Percentiles rank a stretch among this genome's conserved stretches.
Conservation (phyloP, 2,113 vertebrate species). For the Herpailurus yagouaroundi region DNA sequence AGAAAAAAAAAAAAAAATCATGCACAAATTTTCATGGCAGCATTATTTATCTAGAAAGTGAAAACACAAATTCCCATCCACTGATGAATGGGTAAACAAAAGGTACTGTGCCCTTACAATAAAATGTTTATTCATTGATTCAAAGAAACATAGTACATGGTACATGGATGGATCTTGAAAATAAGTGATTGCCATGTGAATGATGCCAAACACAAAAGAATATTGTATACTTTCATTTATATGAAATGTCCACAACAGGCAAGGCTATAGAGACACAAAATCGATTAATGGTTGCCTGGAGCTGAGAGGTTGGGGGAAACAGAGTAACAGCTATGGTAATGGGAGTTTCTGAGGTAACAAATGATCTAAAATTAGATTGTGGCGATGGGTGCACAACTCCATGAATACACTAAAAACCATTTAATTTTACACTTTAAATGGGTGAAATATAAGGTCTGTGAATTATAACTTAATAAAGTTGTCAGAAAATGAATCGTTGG, state of each 20-base stretch:
- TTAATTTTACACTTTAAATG: not conserved
- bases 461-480: not conserved
- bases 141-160: not conserved
- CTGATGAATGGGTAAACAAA: not conserved
- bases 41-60: not conserved
- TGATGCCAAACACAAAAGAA: not conserved
- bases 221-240: not conserved
- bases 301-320: not conserved
- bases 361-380: not conserved
- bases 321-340: not conserved
- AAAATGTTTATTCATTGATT: not conserved
- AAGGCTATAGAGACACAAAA: not conserved
- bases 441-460: not conserved
- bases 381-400: not conserved
- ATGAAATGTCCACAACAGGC: not conserved
- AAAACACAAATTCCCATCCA: not conserved
- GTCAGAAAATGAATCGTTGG: not conserved
- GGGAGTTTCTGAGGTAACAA: not conserved
- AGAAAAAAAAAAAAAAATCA: not conserved
- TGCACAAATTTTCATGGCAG: not conserved
- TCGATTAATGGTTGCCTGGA: not conserved
- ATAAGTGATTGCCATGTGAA: not conserved
- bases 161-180: not conserved
- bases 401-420: not conserved
- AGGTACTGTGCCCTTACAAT: not conserved